A percentile compares a stretch with the other conserved stretches of the same genome.
Evolutionary conservation across 2,888 invertebrate species (phyloP).

Genomic region (Parnassius glacialis): DNA sequence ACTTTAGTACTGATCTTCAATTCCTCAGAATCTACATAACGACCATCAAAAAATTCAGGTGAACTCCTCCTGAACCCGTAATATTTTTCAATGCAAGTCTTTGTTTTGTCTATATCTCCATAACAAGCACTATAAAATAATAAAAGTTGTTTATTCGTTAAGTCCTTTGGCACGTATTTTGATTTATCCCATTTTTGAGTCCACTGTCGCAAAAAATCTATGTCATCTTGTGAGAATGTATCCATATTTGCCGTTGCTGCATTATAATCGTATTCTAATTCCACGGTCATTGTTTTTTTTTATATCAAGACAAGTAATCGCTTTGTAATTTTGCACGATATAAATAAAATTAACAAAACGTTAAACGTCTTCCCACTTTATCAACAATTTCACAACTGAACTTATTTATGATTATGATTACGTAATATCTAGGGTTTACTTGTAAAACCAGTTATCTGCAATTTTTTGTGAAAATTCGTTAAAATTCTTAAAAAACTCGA

Average conservation of each 20-base stretch:
- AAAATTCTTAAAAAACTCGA: too few relatives aligned
- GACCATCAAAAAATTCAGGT: too few relatives aligned
- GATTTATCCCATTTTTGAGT: slow-evolving; percentile 68
- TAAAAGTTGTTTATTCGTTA: slow-evolving; percentile 82
- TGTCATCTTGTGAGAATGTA: slow-evolving; percentile 72
- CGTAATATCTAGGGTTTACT: too few relatives aligned
- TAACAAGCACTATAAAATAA: slow-evolving; percentile 85
- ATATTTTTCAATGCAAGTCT: slow-evolving; percentile 39
- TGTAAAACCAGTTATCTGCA: too few relatives aligned
- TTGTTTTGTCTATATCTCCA: slow-evolving; percentile 79
- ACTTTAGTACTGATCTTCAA: too few relatives aligned
- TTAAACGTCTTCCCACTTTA: too few relatives aligned
- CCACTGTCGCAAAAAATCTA: slow-evolving; percentile 69
- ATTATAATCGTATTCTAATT: slow-evolving; percentile 69
- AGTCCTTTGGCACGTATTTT: slow-evolving; percentile 74
- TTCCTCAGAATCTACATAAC: too few relatives aligned
- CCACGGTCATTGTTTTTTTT: slow-evolving; percentile 52
- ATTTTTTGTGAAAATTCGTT: too few relatives aligned
- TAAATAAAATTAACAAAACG: slow-evolving; percentile 25
- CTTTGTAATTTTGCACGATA: slow-evolving; percentile 50
- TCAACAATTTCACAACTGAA: too few relatives aligned
- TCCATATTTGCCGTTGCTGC: slow-evolving; percentile 67
- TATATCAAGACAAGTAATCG: slow-evolving; percentile 6
- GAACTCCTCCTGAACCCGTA: too few relatives aligned
- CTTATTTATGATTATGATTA: too few relatives aligned